Conservation (phyloP, 1,140 invertebrate genomes). For the Teleopsis dalmanni region DNA sequence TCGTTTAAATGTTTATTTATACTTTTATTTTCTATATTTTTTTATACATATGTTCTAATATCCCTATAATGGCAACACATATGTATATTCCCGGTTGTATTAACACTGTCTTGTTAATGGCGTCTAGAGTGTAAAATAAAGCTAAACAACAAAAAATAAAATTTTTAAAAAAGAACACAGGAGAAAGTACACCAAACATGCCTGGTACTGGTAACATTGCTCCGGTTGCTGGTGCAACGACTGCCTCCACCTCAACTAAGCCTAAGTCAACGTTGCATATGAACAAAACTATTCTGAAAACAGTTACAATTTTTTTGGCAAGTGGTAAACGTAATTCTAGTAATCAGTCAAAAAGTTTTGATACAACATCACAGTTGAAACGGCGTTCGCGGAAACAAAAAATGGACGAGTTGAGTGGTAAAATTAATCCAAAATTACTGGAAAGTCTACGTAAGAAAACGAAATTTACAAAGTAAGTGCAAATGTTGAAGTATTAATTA, state of each 20-base stretch:
- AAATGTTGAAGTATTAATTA: not conserved
- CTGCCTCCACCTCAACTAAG: not conserved
- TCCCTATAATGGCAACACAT: slow-evolving; percentile 1
- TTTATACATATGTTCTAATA: not conserved
- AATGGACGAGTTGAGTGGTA: slow-evolving; percentile 45
- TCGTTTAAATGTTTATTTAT: too few species aligned
- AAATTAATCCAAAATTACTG: slow-evolving; percentile 48
- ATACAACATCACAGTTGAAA: slow-evolving; percentile 33
- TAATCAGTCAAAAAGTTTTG: slow-evolving; percentile 29
- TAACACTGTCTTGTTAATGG: too few species aligned
- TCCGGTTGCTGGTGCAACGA: slow-evolving; percentile 3
- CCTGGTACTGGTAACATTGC: slow-evolving; percentile 3
- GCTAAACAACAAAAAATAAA: not conserved
- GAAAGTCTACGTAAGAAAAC: slow-evolving; percentile 54
- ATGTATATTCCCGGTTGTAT: slow-evolving; percentile 1
- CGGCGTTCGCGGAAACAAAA: slow-evolving; percentile 26
- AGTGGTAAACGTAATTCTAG: slow-evolving; percentile 47
- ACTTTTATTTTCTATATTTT: not conserved
- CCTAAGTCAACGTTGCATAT: not conserved
- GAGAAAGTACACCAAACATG: slow-evolving; percentile 7
- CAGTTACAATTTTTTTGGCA: slow-evolving; percentile 56
- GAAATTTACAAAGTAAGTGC: slow-evolving; percentile 52
- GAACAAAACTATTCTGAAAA: slow-evolving; percentile 52
- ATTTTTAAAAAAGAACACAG: not conserved
- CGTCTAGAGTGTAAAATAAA: not conserved